These are phyloP conservation scores for Conus betulinus DNA, from an alignment of 1,140 invertebrate genomes.

Conservation along the genomic window DNA sequence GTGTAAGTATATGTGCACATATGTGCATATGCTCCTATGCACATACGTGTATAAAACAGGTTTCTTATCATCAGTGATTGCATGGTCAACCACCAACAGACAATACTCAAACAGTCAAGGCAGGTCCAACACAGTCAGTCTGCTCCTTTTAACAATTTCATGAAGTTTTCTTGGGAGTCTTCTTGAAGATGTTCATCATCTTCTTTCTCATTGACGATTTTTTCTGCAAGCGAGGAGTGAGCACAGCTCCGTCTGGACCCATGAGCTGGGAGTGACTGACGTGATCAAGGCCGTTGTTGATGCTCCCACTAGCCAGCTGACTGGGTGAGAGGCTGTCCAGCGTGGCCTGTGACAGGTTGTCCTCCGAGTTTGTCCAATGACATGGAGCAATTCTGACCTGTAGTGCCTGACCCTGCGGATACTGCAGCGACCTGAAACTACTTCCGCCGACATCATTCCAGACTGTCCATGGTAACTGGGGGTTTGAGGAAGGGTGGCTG, in stretches of 20 bases:
- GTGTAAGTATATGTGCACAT: not conserved
- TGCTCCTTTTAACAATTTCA: not conserved
- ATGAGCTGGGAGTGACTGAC: not conserved
- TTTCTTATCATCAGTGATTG: not conserved
- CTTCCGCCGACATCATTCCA: not conserved
- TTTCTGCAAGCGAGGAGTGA: not conserved
- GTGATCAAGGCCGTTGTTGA: constrained; percentile 2
- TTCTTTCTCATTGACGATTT: constrained; percentile 18
- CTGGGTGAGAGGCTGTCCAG: constrained; percentile 14
- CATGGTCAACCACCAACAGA: not conserved
- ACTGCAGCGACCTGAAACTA: not conserved
- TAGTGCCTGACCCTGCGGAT: not conserved
- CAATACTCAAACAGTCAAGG: not conserved
- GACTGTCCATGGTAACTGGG: not conserved
- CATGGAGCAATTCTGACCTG: not conserved
- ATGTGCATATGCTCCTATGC: not conserved
- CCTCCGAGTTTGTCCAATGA: constrained; percentile 17
- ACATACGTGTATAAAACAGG: not conserved
- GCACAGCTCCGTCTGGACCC: not conserved
- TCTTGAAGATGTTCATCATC: not conserved
- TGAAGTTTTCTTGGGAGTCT: not conserved
- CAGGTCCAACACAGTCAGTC: not conserved
- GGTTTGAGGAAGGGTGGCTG: too few species aligned
- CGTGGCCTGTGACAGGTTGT: constrained; percentile 25
- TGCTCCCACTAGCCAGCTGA: not conserved